phyloP scores from a whole-genome alignment of 2,797 vertebrate genomes.

The Acanthurus tractus region DNA sequence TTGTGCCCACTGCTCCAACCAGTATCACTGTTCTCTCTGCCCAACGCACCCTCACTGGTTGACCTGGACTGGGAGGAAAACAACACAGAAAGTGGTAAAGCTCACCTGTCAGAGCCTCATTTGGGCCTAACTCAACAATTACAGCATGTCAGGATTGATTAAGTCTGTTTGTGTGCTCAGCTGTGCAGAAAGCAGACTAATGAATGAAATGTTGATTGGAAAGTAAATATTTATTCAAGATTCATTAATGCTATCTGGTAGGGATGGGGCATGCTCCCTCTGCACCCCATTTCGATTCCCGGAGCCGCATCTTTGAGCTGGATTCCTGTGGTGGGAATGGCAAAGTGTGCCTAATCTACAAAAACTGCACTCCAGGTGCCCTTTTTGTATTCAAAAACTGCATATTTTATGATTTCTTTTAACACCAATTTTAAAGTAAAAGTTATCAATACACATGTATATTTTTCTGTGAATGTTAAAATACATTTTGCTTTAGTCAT shows the following conservation, averaged over 20 bases:
- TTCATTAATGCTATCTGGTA: conserved; percentile 64
- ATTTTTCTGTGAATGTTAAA: not conserved
- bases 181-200: conserved; percentile 57
- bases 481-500: not conserved
- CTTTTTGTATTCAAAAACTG: conserved; percentile 15
- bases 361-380: conserved; percentile 90
- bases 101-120: conserved; percentile 29
- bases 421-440: not conserved
- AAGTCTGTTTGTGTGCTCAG: conserved; percentile 42
- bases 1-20: conserved; percentile 89
- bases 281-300: conserved; percentile 92
- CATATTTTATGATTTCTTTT: not conserved
- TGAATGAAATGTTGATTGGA: conserved; percentile 54
- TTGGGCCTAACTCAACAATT: conserved; percentile 48
- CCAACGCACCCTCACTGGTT: conserved; percentile 91
- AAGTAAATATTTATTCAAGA: conserved; percentile 51
- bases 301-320: conserved; percentile 93
- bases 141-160: conserved; percentile 48
- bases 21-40: conserved; percentile 89
- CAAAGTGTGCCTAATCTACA: conserved; percentile 97
- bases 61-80: conserved; percentile 93
- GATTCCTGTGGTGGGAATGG: conserved; percentile 94
- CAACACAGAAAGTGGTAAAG: conserved; percentile 77
- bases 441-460: not conserved
- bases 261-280: conserved; percentile 77